Conservation (phyloP, 1,140 invertebrate genomes). For the Zophobas atratus region DNA sequence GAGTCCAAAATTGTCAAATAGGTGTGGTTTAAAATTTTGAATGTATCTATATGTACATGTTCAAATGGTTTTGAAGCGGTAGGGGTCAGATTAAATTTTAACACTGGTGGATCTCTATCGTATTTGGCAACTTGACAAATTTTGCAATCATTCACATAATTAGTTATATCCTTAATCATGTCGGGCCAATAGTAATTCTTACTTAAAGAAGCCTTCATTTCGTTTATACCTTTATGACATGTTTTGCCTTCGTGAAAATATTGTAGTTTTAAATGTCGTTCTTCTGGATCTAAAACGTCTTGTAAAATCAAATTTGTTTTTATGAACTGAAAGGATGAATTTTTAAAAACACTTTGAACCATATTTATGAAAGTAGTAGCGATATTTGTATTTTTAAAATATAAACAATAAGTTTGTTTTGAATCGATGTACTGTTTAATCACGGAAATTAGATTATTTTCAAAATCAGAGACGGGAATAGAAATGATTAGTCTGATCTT, state of each 20-base stretch:
- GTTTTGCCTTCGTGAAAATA: conserved; percentile 51
- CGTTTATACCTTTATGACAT: conserved; percentile 47
- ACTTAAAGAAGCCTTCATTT: conserved; percentile 35
- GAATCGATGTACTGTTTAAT: conserved; percentile 51
- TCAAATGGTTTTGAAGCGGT: conserved; percentile 59
- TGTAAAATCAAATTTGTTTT: conserved; percentile 16
- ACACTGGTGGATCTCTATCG: conserved; percentile 61
- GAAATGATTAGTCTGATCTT: conserved; percentile 12
- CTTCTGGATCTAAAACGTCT: conserved; percentile 25
- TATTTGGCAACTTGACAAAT: conserved; percentile 61
- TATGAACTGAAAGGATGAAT: conserved; percentile 1
- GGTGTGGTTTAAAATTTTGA: conserved; percentile 54
- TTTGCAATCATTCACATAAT: conserved; percentile 58
- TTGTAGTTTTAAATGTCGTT: conserved; percentile 48
- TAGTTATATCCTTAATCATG: conserved; percentile 59
- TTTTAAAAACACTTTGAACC: conserved; percentile 15
- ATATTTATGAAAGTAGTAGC: conserved; percentile 6
- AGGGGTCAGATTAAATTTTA: conserved; percentile 57
- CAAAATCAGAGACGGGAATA: conserved; percentile 12
- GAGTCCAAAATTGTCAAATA: conserved; percentile 58
- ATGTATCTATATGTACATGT: conserved; percentile 60
- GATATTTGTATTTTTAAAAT: conserved; percentile 31
- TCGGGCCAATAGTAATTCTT: conserved; percentile 62
- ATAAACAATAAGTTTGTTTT: conserved; percentile 47
- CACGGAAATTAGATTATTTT: conserved; percentile 47